Evolutionary conservation across 2,888 invertebrate species (phyloP), one percentile per base, ranked within the genome.

Genomic region (Charanyca ferruginea): DNA sequence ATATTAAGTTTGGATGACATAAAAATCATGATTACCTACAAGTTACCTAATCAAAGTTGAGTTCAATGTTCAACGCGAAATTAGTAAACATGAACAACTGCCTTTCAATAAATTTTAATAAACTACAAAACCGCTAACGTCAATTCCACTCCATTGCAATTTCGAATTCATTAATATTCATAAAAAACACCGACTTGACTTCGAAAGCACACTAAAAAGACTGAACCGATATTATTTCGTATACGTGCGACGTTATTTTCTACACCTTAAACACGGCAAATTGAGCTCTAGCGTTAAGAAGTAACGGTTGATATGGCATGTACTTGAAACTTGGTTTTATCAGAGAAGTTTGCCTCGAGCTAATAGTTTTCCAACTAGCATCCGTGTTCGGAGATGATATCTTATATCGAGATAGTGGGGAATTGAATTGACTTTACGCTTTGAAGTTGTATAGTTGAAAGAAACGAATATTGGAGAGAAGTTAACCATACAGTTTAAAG

Each of bases 281-380:
- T 64, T 66, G 58, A 54, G 55, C 63, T 63, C 18, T 72, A 77
- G 54, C 8, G 0, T 38, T 42, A 8, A 20, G 44, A 22, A 0
- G 7, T 28, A 45, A 65, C 45, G 41, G 44, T 20, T 23, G 28
- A 53, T 47, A 53, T 8, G 22, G n/a, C 9, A 16, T 58, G 49
- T 16, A 59, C 58, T 49, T 55, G 45, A 53, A 63, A 18, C 18
- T 76, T 66, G 38, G 55, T 54, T 65, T 62, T 66, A 57, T 55
- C 63, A 18, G 47, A 23, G 8, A 73, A 79, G 66, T 77, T 69
- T 62, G 51, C 47, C 45, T 28, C 60, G 47, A 66, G 64, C 66
- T 81, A 79, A 81, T 81, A 68, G 79, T 74, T 78, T 79, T 78
- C 58, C 60, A 79, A 81, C 79, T 67, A 68, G 70, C 60, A 66